Conservation (phyloP, 2,888 invertebrate genomes). For the Sesamia inferens region DNA sequence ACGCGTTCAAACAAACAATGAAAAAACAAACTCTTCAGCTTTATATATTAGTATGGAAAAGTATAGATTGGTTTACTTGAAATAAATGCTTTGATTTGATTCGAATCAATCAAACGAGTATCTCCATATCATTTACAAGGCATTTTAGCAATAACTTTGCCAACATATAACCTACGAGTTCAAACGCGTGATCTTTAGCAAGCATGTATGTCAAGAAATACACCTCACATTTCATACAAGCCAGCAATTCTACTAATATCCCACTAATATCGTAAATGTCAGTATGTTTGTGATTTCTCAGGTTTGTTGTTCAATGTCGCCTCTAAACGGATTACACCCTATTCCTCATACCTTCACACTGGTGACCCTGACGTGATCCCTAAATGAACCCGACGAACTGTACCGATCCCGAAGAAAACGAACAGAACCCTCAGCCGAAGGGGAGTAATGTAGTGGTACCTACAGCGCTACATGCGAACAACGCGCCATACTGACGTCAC, state of each 20-base stretch:
- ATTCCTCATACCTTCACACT: too few species aligned
- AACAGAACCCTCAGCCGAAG: too few species aligned
- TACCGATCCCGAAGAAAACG: too few species aligned
- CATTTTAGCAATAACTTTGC: not conserved
- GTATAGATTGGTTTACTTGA: too few species aligned
- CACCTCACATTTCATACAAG: conserved; percentile 22
- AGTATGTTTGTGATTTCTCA: not conserved
- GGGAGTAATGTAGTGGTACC: too few species aligned
- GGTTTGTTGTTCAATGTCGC: not conserved
- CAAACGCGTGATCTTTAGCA: conserved; percentile 16
- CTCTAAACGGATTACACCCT: not conserved
- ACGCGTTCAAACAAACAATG: too few species aligned
- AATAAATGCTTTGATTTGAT: not conserved
- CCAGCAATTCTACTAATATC: not conserved
- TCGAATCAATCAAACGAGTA: not conserved
- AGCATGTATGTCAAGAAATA: conserved; percentile 20
- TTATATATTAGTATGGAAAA: too few species aligned
- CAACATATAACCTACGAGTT: conserved; percentile 11
- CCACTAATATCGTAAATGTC: not conserved
- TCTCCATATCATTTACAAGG: not conserved
- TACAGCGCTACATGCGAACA: too few species aligned
- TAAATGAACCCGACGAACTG: too few species aligned
- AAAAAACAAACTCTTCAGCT: too few species aligned
- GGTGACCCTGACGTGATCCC: too few species aligned
- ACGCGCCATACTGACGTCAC: too few species aligned